Base-by-base conservation (phyloP, 2,888 invertebrate species). In the Zeuzera pyrina region DNA sequence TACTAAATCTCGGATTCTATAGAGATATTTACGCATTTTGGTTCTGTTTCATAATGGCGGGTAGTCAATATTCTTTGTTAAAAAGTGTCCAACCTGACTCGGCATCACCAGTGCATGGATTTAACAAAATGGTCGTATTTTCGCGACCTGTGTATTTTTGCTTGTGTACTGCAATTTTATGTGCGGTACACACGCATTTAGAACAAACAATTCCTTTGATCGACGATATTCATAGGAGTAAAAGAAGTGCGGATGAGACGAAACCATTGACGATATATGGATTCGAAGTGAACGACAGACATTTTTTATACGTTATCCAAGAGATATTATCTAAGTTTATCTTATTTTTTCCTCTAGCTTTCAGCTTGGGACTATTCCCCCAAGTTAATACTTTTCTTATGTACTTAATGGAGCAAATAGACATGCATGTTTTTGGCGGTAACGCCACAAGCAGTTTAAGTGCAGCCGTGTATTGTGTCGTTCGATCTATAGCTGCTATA, bases 81-180 rank as follows among this genome's bases (percentile, higher is more conserved):
- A 98, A 98, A 79, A 97, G 97, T 47, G 99, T 99, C 1, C 99
- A 99, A 61, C 99, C 99, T 0, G 99, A 99, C 72, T 97, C 98
- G 0, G 94, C 98, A 0, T 98, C 98, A 2, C 98, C 99, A 0
- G 97, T 97, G 22, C 99, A 99, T 70, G 98, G 98, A 7, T 98
- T 96, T 61, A 98, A 98, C 68, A 90, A 94, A 52, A 90, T 97
- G 52, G 95, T 97, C 21, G 93, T 95, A 19, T 97, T 95, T 66
- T 95, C 95, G 12, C 87, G 97, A 39, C 95, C 98, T 3, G 91
- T 97, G 10, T 98, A 98, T 73, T 98, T 97, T 61, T 94, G 94
- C 52, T 57, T 97, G 23, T 92, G 93, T 54, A 88, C 91, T 4
- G 84, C 78, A 0, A 58, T 88, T 40, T 47, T 88, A 30, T 72